phyloP scores from a whole-genome alignment of 1,140 invertebrate genomes.

The Camponotus pennsylvanicus region DNA sequence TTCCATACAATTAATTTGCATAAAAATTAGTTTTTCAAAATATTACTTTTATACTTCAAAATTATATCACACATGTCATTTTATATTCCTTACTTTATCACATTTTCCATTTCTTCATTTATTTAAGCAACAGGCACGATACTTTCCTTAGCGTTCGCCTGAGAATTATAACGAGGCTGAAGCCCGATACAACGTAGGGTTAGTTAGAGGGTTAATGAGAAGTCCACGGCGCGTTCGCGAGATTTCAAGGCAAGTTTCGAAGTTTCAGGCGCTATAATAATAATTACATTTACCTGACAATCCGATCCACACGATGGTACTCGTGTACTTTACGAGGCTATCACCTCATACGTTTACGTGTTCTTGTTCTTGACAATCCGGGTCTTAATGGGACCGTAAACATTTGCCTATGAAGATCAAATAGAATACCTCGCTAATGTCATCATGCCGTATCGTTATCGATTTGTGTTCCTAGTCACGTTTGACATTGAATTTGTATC shows the following conservation, averaged over 20 bases:
- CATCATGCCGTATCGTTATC: constrained; percentile 62
- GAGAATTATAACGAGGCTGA: neutral
- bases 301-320: neutral
- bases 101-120: neutral
- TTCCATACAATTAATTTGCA: neutral
- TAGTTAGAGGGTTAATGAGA: constrained; percentile 27
- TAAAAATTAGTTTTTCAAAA: neutral
- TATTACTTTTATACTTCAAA: constrained; percentile 45
- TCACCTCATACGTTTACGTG: neutral
- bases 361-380: constrained; percentile 59
- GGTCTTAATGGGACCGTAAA: constrained; percentile 81
- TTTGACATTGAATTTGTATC: constrained; percentile 11
- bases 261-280: constrained; percentile 20
- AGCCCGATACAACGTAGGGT: neutral
- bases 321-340: neutral
- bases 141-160: neutral
- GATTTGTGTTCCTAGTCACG: constrained; percentile 50
- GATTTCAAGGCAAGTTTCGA: constrained; percentile 5
- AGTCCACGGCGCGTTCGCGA: neutral
- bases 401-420: constrained; percentile 77
- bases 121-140: neutral
- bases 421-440: constrained; percentile 63
- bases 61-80: constrained; percentile 46
- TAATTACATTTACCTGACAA: constrained; percentile 31
- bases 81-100: neutral